Evolutionary conservation across 64 coral and sea anemone genomes (phyloP).

Genomic region (Stichodactyla mertensii): DNA sequence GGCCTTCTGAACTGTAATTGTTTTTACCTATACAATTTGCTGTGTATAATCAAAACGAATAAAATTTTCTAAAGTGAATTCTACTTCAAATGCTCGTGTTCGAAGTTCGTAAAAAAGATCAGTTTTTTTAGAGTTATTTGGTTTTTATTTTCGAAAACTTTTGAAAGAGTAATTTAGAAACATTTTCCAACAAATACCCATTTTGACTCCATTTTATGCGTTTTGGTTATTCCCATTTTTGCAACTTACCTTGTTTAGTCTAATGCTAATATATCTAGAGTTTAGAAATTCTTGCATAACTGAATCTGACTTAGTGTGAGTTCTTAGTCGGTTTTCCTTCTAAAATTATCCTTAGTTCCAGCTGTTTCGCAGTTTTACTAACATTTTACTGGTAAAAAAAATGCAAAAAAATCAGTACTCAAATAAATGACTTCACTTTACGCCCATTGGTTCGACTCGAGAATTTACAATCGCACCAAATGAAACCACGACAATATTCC

Average conservation of each 20-base stretch:
- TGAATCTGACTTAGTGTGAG: too few relatives aligned
- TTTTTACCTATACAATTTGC: not conserved
- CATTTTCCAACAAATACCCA: too few relatives aligned
- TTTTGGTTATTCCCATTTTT: too few relatives aligned
- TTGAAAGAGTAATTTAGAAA: too few relatives aligned
- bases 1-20: not conserved
- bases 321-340: too few relatives aligned
- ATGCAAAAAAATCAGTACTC: not conserved
- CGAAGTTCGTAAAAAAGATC: not conserved
- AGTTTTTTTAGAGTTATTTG: not conserved
- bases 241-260: too few relatives aligned
- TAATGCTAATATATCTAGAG: too few relatives aligned
- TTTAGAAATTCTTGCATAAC: too few relatives aligned
- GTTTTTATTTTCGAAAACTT: too few relatives aligned
- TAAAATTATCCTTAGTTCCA: not conserved
- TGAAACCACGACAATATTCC: not conserved
- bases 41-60: not conserved
- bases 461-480: not conserved
- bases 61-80: not conserved
- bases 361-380: too few relatives aligned
- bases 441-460: not conserved
- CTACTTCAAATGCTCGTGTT: not conserved
- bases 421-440: not conserved
- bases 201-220: too few relatives aligned
- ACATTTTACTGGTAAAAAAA: too few relatives aligned